phyloP scores from a whole-genome alignment of 2,797 vertebrate genomes.

The Gymnothorax javanicus region DNA sequence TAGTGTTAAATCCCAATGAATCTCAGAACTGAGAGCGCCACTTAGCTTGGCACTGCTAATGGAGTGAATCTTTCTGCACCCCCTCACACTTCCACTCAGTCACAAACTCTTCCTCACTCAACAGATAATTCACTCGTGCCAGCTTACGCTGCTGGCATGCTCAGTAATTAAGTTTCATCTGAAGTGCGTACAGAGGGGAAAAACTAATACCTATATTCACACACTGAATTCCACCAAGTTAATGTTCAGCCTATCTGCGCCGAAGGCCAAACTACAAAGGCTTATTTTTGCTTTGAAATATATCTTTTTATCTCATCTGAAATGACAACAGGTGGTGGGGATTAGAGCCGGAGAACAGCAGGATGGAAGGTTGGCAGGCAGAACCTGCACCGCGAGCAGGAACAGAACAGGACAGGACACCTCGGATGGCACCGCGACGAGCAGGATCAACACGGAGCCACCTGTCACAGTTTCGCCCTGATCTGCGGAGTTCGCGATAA shows the following conservation, averaged over 20 bases:
- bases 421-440: not conserved
- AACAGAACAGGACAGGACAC: not conserved
- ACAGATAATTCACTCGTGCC: not conserved
- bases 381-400: not conserved
- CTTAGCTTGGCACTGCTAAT: not conserved
- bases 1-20: not conserved
- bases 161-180: not conserved
- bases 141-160: not conserved
- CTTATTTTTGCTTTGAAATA: not conserved
- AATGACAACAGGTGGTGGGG: not conserved
- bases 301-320: conserved; percentile 2
- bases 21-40: not conserved
- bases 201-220: not conserved
- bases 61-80: not conserved
- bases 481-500: not conserved
- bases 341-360: not conserved
- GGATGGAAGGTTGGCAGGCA: not conserved
- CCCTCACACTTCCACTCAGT: not conserved
- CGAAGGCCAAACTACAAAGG: not conserved
- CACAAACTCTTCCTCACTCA: not conserved
- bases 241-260: not conserved
- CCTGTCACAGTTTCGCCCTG: conserved; percentile 41
- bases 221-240: not conserved
- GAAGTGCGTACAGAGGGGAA: not conserved
- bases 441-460: conserved; percentile 31